Percentiles rank a stretch among this genome's conserved stretches.
These are phyloP conservation scores for Sarotherodon lohbergeri DNA, from an alignment of 2,113 vertebrate genomes.

Conservation along the genomic window DNA sequence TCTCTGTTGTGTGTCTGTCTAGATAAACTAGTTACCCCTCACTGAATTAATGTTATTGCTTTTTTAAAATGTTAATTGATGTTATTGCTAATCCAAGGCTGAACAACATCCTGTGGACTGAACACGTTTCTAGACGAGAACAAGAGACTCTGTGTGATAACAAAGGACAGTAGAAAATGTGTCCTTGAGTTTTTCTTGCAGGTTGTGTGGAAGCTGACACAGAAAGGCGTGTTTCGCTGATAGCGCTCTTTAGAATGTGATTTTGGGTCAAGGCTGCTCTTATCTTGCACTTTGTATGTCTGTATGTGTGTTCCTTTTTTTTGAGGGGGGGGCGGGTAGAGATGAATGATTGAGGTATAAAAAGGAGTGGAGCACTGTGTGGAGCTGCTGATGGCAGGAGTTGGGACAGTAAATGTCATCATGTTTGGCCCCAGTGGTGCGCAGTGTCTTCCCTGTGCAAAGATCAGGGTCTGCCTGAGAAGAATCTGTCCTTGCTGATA, in stretches of 20 bases:
- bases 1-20: not conserved
- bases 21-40: not conserved
- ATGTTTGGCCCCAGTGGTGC: not conserved
- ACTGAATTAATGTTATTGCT: not conserved
- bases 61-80: not conserved
- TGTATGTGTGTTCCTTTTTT: not conserved
- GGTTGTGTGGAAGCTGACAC: constrained; percentile 64
- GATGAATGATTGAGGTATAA: not conserved
- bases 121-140: accelerated
- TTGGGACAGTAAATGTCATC: constrained; percentile 11
- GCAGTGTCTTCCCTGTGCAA: constrained; percentile 22
- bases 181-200: not conserved
- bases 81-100: not conserved
- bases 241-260: constrained; percentile 73
- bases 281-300: not conserved
- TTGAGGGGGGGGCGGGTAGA: not conserved
- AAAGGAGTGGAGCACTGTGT: constrained; percentile 51
- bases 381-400: constrained; percentile 42
- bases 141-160: not conserved
- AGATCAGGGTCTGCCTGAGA: constrained; percentile 25
- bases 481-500: constrained; percentile 64
- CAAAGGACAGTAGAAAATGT: not conserved
- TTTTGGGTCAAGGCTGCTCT: constrained; percentile 79
- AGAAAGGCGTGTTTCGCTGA: constrained; percentile 78
- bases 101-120: not conserved